Evolutionary conservation across 2,113 vertebrate genomes (phyloP).

Genomic region (Sebastes schlegelii): DNA sequence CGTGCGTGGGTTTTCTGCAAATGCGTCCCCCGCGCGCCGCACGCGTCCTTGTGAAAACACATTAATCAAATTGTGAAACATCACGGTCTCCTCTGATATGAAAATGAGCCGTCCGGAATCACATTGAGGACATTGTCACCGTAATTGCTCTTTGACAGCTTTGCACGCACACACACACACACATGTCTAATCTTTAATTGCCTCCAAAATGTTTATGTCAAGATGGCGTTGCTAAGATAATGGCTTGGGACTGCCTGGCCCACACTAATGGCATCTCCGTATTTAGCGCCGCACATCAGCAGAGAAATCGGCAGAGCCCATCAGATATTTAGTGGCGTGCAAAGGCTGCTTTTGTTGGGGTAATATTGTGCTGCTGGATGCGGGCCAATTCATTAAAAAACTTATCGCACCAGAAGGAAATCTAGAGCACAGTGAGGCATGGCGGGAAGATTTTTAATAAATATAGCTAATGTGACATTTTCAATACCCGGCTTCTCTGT

Average conservation of each 20-base stretch:
- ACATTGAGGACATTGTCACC: conserved; percentile 61
- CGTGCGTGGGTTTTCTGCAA: neutral
- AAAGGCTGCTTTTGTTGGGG: conserved; percentile 52
- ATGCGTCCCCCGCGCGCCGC: neutral
- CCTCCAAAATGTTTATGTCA: conserved; percentile 74
- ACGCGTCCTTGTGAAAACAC: conserved; percentile 51
- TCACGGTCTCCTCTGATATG: conserved; percentile 60
- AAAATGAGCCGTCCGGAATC: conserved; percentile 64
- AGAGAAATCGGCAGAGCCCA: conserved; percentile 46
- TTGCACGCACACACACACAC: conserved; percentile 16
- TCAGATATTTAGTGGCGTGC: conserved; percentile 56
- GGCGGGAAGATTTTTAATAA: conserved; percentile 63
- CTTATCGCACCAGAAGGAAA: conserved; percentile 61
- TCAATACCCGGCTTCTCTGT: conserved; percentile 36
- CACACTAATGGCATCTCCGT: conserved; percentile 67
- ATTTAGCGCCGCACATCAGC: conserved; percentile 64
- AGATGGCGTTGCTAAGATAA: conserved; percentile 66
- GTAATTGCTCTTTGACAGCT: conserved; percentile 76
- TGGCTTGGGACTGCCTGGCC: conserved; percentile 53
- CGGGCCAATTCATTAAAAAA: conserved; percentile 74
- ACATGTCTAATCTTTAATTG: conserved; percentile 68
- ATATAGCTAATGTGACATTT: conserved; percentile 56
- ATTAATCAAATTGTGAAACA: conserved; percentile 67
- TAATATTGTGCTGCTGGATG: conserved; percentile 62
- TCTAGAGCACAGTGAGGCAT: conserved; percentile 41